Evolutionary conservation across 2,797 vertebrate genomes (phyloP), one percentile per base, ranked within the genome.

Genomic region (Heliangelus exortis): DNA sequence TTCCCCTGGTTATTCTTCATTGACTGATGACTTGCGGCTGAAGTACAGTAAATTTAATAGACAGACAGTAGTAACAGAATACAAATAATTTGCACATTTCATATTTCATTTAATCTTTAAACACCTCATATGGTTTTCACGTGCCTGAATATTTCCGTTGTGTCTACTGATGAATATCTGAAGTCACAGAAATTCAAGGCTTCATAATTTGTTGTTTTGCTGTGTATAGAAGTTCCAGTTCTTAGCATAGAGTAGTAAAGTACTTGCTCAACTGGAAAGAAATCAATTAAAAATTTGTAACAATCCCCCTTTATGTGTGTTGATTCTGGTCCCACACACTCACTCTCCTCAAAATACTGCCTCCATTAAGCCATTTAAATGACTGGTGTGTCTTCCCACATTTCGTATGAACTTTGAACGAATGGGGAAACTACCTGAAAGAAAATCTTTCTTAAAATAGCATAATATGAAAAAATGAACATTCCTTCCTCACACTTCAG

Each of bases 1-100:
- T 96, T 94, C 81, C 81, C 50, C 31, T 87, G n/a, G 45, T 67
- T 86, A 85, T 96, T 95, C 84, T 65, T 87, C 65, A 51, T 93
- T 93, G 92, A 80, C 71, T 90, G 65, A 71, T 87, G 92, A 92
- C 74, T 79, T 87, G 72, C 88, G 59, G 43, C n/a, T 93, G 87
- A 94, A 89, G 85, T 84, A 76, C 20, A 54, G 41, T 74, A 90
- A 89, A 94, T 93, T 91, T 80, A 83, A 39, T 58, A 81, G 89
- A 87, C 87, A 90, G 23, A 83, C 17, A 33, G 33, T 57, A 53
- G 51, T 77, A 87, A 82, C 47, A 76, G 75, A 90, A 79, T 84
- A 77, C 63, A 25, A 90, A 57, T 79, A 66, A 68, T 67, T 89
- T 89, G 73, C 65, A 23, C 45, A 45, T 80, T 94, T 93, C 86